A percentile compares a stretch with the other conserved stretches of the same genome.
phyloP scores from a whole-genome alignment of 2,797 vertebrate genomes.

The Peromyscus melanophrys region DNA sequence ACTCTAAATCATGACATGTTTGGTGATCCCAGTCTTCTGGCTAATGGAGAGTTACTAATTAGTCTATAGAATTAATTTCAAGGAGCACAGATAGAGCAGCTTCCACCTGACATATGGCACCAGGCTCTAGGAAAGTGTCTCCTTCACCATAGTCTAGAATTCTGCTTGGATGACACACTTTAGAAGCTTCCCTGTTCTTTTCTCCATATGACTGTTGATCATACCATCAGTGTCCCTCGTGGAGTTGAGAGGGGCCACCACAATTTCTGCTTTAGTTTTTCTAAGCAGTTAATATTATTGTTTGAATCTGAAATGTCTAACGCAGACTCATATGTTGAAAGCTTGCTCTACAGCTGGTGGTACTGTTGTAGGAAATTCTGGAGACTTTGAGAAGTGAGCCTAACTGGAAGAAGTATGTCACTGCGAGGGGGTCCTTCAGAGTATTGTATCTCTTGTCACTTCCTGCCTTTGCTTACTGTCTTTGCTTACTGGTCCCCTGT shows the following conservation, averaged over 20 bases:
- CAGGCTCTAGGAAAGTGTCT: neutral
- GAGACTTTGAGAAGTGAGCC: neutral
- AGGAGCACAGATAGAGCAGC: neutral
- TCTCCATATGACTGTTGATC: neutral
- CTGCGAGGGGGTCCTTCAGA: neutral
- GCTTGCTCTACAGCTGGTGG: neutral
- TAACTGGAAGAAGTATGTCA: neutral
- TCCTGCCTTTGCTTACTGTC: neutral
- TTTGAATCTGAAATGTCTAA: neutral
- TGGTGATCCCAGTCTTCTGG: neutral
- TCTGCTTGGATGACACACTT: neutral
- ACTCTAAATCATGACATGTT: neutral
- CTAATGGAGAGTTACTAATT: constrained; percentile 11
- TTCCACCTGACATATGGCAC: neutral
- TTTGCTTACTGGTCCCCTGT: neutral
- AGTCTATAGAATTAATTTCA: constrained; percentile 30
- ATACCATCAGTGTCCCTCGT: rapidly evolving
- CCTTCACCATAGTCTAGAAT: neutral
- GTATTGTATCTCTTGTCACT: neutral
- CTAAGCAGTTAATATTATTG: neutral
- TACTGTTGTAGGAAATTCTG: neutral
- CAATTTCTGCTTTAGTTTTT: neutral
- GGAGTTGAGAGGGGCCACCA: neutral
- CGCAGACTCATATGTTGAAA: neutral
- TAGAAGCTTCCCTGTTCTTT: neutral